These are phyloP conservation scores for Choloepus hoffmanni DNA, from an alignment of 2,113 vertebrate genomes.

Conservation along the genomic window DNA sequence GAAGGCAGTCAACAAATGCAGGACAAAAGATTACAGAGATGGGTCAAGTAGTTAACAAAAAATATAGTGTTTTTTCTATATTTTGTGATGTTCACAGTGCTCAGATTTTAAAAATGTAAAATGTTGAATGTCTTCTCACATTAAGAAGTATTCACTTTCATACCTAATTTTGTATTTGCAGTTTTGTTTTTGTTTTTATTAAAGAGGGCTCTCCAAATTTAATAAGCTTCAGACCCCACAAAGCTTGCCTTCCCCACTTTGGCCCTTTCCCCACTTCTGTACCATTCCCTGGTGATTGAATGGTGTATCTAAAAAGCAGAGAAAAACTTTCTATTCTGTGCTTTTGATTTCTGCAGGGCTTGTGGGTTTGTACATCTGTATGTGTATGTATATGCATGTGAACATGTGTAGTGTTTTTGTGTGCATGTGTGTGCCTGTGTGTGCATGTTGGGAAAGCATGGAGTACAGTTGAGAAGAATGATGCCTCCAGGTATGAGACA, in stretches of 20 bases:
- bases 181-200: too few relatives aligned
- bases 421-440: not conserved
- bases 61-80: too few relatives aligned
- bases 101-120: not conserved
- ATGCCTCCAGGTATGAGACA: not conserved
- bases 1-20: not conserved
- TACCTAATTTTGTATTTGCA: too few relatives aligned
- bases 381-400: too few relatives aligned
- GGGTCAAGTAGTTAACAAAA: too few relatives aligned
- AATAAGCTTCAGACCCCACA: not conserved
- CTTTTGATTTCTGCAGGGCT: not conserved
- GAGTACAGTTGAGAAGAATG: not conserved
- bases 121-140: not conserved
- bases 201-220: too few relatives aligned
- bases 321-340: not conserved
- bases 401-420: not conserved
- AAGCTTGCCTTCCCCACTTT: not conserved
- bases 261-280: too few relatives aligned
- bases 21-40: not conserved
- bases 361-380: too few relatives aligned
- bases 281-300: not conserved
- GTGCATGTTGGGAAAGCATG: not conserved
- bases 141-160: too few relatives aligned
- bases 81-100: not conserved
- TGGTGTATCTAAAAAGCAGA: not conserved